phyloP scores from a whole-genome alignment of 2,888 invertebrate genomes.

The Hecatera dysodea region DNA sequence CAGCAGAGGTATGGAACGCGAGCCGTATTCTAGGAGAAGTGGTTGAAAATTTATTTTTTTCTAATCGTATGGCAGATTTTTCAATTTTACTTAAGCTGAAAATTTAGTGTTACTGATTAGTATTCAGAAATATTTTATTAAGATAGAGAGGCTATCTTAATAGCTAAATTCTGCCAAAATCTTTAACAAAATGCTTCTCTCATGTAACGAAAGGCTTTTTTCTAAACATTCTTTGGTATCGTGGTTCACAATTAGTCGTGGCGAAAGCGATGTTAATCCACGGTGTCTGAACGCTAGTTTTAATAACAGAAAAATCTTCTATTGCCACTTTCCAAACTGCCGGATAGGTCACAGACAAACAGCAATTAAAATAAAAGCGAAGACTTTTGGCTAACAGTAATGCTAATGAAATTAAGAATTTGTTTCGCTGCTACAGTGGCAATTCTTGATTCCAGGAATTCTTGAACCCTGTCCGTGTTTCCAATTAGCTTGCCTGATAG shows the following conservation, averaged over 20 bases:
- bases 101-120: too few species aligned
- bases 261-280: slow-evolving; percentile 56
- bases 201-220: background rate
- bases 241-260: slow-evolving; percentile 49
- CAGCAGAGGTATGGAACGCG: background rate
- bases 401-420: slow-evolving; percentile 45
- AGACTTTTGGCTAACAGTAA: slow-evolving; percentile 7
- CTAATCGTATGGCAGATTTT: background rate
- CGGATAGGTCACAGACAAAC: slow-evolving; percentile 30
- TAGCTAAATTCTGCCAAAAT: too few species aligned
- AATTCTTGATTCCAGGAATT: slow-evolving; percentile 13
- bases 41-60: background rate
- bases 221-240: slow-evolving; percentile 20
- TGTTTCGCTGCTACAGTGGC: slow-evolving; percentile 22
- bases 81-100: too few species aligned
- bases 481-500: background rate
- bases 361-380: slow-evolving; percentile 49
- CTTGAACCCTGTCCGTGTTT: background rate
- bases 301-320: slow-evolving; percentile 29
- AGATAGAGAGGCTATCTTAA: too few species aligned
- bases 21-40: background rate
- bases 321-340: slow-evolving; percentile 44
- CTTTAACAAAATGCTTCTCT: too few species aligned
- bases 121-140: too few species aligned
- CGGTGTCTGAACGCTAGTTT: slow-evolving; percentile 32